These are phyloP conservation scores for Amblyteles armatorius DNA, from an alignment of 2,888 invertebrate genomes.

Conservation along the genomic window DNA sequence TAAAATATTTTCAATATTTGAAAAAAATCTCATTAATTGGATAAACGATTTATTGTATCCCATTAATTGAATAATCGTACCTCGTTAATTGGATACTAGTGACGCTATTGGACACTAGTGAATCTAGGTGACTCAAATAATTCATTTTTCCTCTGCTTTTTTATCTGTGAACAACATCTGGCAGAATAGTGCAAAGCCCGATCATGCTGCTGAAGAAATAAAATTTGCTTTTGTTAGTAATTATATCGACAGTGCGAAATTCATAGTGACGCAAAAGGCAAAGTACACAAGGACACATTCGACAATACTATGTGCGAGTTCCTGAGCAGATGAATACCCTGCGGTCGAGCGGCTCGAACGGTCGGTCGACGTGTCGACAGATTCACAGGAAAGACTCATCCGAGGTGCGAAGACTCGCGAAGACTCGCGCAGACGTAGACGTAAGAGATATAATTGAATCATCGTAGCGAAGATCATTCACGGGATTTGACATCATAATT, in stretches of 20 bases:
- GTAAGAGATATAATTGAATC: neutral
- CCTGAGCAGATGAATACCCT: neutral
- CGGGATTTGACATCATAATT: neutral
- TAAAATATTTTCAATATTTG: no score
- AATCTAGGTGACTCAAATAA: no score
- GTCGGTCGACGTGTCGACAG: neutral
- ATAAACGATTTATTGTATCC: neutral
- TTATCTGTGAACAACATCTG: no score
- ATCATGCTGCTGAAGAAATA: neutral
- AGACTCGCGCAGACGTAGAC: slow-evolving; percentile 3
- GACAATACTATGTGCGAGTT: neutral
- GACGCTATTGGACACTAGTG: no score
- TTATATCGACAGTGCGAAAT: neutral
- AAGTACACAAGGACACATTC: neutral
- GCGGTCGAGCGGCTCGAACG: neutral
- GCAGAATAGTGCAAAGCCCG: slow-evolving; percentile 6
- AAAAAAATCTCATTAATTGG: neutral
- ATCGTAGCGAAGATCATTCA: neutral
- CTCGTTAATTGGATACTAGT: neutral
- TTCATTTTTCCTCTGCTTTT: no score
- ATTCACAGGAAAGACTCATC: slow-evolving; percentile 26
- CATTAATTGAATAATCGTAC: neutral
- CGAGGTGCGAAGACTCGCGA: neutral
- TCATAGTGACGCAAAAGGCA: slow-evolving; percentile 10
- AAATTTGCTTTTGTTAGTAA: neutral